These are phyloP conservation scores for Lanius ludovicianus DNA, from an alignment of 2,113 vertebrate genomes.

Conservation along the genomic window DNA sequence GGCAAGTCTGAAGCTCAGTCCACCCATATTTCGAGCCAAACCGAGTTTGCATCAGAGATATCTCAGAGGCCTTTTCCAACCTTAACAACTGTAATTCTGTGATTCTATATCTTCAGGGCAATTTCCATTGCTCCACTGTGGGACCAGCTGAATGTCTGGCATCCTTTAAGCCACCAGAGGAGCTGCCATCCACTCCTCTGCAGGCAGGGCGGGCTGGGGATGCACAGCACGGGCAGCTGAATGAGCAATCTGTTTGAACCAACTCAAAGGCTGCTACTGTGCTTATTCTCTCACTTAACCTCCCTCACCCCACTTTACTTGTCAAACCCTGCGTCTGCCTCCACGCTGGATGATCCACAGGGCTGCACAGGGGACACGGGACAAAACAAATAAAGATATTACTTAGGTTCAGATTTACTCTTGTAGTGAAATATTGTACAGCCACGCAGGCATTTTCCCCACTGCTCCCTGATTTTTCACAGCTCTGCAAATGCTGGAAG, in stretches of 20 bases:
- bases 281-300: conserved; percentile 28
- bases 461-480: background rate
- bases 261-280: background rate
- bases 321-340: background rate
- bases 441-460: background rate
- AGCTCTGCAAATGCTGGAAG: background rate
- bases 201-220: background rate
- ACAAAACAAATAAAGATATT: conserved; percentile 21
- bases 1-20: background rate
- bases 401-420: background rate
- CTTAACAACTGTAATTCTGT: background rate
- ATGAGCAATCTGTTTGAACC: conserved; percentile 29
- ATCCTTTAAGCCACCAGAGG: background rate
- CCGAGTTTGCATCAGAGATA: no score
- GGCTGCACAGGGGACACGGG: background rate
- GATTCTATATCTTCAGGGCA: fast-evolving
- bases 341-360: background rate
- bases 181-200: background rate
- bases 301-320: conserved; percentile 18
- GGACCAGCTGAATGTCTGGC: background rate
- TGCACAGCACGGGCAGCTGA: background rate
- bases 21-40: fast-evolving
- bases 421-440: background rate
- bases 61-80: background rate
- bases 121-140: background rate